Base-by-base conservation (phyloP, 2,797 vertebrate genomes). In the Poeciliopsis presidionis region DNA sequence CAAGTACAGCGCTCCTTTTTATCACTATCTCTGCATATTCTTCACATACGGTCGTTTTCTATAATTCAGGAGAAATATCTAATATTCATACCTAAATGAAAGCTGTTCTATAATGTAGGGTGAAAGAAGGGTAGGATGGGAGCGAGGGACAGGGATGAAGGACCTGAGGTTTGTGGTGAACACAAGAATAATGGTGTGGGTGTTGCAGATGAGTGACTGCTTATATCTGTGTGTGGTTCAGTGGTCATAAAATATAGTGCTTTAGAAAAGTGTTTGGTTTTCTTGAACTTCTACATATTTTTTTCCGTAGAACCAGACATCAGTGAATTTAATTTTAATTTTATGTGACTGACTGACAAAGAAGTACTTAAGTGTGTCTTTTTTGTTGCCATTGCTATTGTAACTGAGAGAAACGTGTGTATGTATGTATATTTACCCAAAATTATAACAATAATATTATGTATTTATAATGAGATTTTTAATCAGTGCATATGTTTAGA, bases 11-110 rank as follows among this genome's bases (percentile, higher is more conserved):
- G 75, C 84, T 86, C 86, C 78, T 78, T 89, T 91, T 90, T 81
- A 84, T 85, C 78, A 81, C 79, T 82, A 87, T 90, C 87, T 90
- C 86, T 86, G 91, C 89, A 91, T 78, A 92, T 91, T 93, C 84
- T 86, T 89, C 91, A 89, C 88, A 92, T 92, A 90, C 43, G 13
- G 87, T 74, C 79, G 76, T 65, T 80, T 79, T 95, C 84, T 77
- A 94, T 95, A 93, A 95, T 95, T 94, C 88, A 95, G 82, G 83
- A 78, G 87, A 76, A 87, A 88, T 86, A 94, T 94, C 90, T 94
- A 94, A 94, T 94, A 94, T 95, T 95, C 93, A 95, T 93, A 92
- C 92, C 90, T 90, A 94, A 93, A 94, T 94, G 94, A 95, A 93
- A 93, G 93, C 90, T 91, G 79, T 90, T 94, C 89, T 75, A 95